Evolutionary conservation across 1,140 invertebrate species (phyloP).

Genomic region (Diprion similis): DNA sequence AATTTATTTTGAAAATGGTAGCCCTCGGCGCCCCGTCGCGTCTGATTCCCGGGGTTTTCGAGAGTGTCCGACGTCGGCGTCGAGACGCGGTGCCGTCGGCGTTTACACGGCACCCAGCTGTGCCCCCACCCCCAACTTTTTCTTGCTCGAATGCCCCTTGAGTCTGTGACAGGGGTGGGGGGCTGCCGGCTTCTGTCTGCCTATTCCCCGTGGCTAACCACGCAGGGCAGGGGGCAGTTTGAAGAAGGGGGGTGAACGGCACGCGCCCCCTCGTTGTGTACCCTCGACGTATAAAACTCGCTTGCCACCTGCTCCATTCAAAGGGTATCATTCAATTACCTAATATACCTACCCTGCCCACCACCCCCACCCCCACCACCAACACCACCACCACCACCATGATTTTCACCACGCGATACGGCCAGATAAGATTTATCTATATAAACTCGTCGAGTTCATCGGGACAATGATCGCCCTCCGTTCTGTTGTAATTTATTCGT

Average conservation of each 20-base stretch:
- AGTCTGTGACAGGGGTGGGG: too few relatives aligned
- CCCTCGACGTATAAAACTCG: slow-evolving; percentile 30
- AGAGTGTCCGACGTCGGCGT: slow-evolving; percentile 29
- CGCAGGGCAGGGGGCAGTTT: neutral
- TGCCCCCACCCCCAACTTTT: slow-evolving; percentile 22
- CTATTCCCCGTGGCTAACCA: neutral
- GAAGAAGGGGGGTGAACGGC: slow-evolving; percentile 42
- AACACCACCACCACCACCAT: slow-evolving; percentile 24
- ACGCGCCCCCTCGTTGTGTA: slow-evolving; percentile 48
- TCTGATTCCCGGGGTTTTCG: slow-evolving; percentile 26
- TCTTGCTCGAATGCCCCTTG: too few relatives aligned
- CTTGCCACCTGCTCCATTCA: slow-evolving; percentile 28
- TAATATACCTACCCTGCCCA: slow-evolving; percentile 29
- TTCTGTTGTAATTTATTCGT: neutral
- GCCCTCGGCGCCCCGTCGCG: too few relatives aligned
- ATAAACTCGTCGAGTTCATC: neutral
- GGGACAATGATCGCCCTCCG: neutral
- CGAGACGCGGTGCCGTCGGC: slow-evolving; percentile 30
- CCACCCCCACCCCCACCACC: slow-evolving; percentile 26
- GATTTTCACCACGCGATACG: too few relatives aligned
- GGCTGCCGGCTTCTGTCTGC: too few relatives aligned
- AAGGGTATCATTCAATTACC: slow-evolving; percentile 40
- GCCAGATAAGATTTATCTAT: neutral
- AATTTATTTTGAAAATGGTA: too few relatives aligned
- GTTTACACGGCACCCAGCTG: slow-evolving; percentile 50